Base-by-base conservation (phyloP, 2,113 vertebrate genomes). In the Mixornis gularis region DNA sequence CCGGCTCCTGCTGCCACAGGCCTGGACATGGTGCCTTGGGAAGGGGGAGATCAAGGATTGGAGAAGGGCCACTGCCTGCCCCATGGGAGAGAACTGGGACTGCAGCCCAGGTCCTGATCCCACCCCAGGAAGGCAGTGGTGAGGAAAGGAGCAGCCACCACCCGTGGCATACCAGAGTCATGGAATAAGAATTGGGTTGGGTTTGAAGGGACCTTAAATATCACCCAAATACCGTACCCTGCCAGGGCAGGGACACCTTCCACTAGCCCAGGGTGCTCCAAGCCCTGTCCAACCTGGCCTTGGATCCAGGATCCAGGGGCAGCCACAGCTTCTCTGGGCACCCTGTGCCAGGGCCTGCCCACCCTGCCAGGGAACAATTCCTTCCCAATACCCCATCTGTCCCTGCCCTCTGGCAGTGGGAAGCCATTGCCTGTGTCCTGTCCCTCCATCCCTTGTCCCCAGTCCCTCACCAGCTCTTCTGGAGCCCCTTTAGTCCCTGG, bases 201-300 rank as follows among this genome's bases (percentile, higher is more conserved):
- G 20, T 38, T 13, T 60, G 34, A 52, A 71, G 24, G 38, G 13
- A 40, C 20, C 17, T 46, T 10, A 73, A 73, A 59, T 13, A 5
- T 21, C n/a, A 17, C 15, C 52, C 44, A 25, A 21, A 6, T 4
- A 20, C 48, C 7, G 36, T 36, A 36, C 36, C 36, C n/a, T 59
- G n/a, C 10, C n/a, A 40, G 43, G 25, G 3, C 44, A 64, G 44
- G 19, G 52, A 58, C 52, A 44, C 10, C 17, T 72, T 1, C 49
- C 43, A 56, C 30, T 3, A 0, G 1, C 17, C 58, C 66, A 43
- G 36, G 46, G 0, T 27, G 13, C 27, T 60, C 83, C 63, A 14
- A 59, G 14, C 43, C 13, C 43, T 0, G 0, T 20, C 40, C 48
- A 55, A 0, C n/a, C 40, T 30, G 40, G 16, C 43, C 51, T 87